These are phyloP conservation scores for Stigmatopora argus DNA, from an alignment of 2,113 vertebrate genomes.

Conservation along the genomic window DNA sequence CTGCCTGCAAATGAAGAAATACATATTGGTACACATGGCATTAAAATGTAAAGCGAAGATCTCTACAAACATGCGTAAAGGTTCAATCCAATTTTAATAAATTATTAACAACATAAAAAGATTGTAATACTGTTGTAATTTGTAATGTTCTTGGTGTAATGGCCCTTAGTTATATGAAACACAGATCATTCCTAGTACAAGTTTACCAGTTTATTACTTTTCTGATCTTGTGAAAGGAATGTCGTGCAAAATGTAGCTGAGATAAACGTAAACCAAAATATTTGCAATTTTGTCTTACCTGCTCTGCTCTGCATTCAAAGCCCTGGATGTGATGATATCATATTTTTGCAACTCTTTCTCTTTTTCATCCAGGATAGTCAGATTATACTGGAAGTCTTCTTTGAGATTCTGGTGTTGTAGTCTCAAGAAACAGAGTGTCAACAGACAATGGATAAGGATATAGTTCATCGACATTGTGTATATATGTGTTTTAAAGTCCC, in stretches of 20 bases:
- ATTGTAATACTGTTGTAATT: not conserved
- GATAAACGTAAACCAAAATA: not conserved
- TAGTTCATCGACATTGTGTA: not conserved
- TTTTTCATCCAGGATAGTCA: constrained; percentile 72
- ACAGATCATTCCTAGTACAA: not conserved
- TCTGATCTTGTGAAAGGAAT: not conserved
- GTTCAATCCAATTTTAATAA: no score
- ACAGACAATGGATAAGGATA: not conserved
- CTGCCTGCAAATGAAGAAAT: constrained; percentile 35
- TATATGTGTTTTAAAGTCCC: no score
- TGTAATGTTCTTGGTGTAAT: not conserved
- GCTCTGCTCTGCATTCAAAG: constrained; percentile 56
- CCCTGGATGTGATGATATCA: constrained; percentile 48
- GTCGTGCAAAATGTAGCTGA: not conserved
- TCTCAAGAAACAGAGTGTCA: constrained; percentile 16
- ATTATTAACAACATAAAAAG: no score
- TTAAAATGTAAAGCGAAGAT: no score
- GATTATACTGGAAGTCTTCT: constrained; percentile 76
- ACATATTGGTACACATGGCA: not conserved
- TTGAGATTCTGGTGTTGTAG: constrained; percentile 58
- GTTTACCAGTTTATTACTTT: not conserved
- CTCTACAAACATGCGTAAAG: not conserved
- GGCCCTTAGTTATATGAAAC: not conserved
- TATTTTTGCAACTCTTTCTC: constrained; percentile 72
- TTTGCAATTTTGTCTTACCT: constrained; percentile 23